Conservation (phyloP, 2,888 invertebrate species). For the Plagiodera versicolora region DNA sequence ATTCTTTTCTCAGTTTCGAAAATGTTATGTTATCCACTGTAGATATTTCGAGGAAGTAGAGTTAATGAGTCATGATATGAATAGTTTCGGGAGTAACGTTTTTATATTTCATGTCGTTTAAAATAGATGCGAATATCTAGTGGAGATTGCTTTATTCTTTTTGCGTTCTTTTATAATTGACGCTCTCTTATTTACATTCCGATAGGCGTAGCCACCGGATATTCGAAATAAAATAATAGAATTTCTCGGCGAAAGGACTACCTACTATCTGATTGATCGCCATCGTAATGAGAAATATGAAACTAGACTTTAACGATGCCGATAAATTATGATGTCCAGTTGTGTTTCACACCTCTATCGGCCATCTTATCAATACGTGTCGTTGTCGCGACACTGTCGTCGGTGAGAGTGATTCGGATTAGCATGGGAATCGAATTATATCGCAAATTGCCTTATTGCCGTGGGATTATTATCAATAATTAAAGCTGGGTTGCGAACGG, state of each 20-base stretch:
- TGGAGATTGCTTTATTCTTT: no score
- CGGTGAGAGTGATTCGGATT: constrained; percentile 11
- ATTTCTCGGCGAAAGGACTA: background rate
- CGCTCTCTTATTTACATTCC: no score
- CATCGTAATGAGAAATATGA: background rate
- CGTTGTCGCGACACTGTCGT: constrained; percentile 1
- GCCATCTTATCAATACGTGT: constrained; percentile 3
- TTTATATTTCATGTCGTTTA: no score
- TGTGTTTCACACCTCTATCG: background rate
- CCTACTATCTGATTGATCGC: background rate
- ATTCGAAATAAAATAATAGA: no score
- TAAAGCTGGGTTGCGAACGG: background rate
- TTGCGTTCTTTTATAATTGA: no score
- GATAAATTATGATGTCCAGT: background rate
- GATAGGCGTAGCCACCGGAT: background rate
- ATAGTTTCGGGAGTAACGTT: no score
- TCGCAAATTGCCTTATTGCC: constrained; percentile 12
- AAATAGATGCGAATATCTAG: no score
- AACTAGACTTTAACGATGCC: background rate
- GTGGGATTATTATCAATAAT: constrained; percentile 14
- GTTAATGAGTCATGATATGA: no score
- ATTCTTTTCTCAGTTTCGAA: no score
- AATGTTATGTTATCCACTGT: no score
- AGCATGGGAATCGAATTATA: constrained; percentile 13
- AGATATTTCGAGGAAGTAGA: no score